These are phyloP conservation scores for Cyanistes caeruleus DNA, from an alignment of 2,113 vertebrate genomes.

Conservation along the genomic window DNA sequence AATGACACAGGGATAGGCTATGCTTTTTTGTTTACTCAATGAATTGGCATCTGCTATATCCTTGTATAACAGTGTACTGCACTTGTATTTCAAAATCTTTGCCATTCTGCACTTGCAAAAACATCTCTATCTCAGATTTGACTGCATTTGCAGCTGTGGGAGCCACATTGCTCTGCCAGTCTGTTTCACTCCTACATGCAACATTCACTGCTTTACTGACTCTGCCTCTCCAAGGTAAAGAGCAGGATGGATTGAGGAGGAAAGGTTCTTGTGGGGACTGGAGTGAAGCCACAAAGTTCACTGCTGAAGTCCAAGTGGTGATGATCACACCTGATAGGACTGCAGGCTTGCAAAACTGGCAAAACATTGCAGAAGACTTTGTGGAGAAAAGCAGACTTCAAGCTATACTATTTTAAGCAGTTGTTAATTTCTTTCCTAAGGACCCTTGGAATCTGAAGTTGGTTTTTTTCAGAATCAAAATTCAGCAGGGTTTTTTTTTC, in stretches of 20 bases:
- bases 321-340: accelerated
- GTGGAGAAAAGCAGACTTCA: neutral
- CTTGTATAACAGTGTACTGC: neutral
- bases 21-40: neutral
- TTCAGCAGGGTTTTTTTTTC: neutral
- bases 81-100: neutral
- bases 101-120: neutral
- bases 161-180: neutral
- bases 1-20: neutral
- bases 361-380: neutral
- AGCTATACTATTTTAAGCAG: neutral
- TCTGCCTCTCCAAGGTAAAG: neutral
- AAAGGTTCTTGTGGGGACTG: neutral
- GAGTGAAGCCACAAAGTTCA: neutral
- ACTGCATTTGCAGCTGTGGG: neutral
- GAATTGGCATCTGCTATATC: neutral
- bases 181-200: neutral
- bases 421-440: neutral
- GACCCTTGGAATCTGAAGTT: neutral
- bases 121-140: neutral
- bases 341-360: neutral
- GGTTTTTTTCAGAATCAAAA: neutral
- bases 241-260: neutral
- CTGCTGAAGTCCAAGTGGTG: neutral
- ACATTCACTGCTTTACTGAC: neutral